These are phyloP conservation scores for Leptobrachium ailaonicum DNA, from an alignment of 2,113 vertebrate genomes.

Conservation along the genomic window DNA sequence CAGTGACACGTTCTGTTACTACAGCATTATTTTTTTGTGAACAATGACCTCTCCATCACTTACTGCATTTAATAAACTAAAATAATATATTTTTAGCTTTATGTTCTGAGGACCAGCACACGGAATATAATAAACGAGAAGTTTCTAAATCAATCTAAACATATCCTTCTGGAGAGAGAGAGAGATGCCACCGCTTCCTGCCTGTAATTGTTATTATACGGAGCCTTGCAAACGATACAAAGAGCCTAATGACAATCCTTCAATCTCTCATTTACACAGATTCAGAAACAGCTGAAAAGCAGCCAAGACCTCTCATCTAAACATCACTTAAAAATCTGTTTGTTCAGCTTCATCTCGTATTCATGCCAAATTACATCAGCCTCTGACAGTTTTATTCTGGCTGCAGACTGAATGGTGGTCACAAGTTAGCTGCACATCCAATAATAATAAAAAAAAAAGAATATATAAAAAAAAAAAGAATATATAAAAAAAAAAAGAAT, in stretches of 20 bases:
- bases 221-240: conserved; percentile 14
- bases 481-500: background rate
- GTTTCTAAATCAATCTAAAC: conserved; percentile 26
- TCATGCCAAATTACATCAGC: conserved; percentile 22
- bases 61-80: conserved; percentile 29
- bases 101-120: conserved; percentile 17
- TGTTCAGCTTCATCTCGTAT: conserved; percentile 24
- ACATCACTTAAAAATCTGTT: conserved; percentile 43
- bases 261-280: conserved; percentile 43
- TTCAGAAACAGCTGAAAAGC: conserved; percentile 39
- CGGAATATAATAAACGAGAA: conserved; percentile 15
- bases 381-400: conserved; percentile 29
- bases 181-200: background rate
- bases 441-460: conserved; percentile 8
- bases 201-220: conserved; percentile 5
- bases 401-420: conserved; percentile 32
- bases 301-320: conserved; percentile 32
- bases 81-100: conserved; percentile 30
- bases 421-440: background rate
- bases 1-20: too few species aligned
- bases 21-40: too few species aligned
- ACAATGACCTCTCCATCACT: conserved; percentile 8
- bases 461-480: background rate
- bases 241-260: conserved; percentile 44
- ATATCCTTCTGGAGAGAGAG: conserved; percentile 13